Base-by-base conservation (phyloP, 2,888 invertebrate species). In the Netelia melanura region DNA sequence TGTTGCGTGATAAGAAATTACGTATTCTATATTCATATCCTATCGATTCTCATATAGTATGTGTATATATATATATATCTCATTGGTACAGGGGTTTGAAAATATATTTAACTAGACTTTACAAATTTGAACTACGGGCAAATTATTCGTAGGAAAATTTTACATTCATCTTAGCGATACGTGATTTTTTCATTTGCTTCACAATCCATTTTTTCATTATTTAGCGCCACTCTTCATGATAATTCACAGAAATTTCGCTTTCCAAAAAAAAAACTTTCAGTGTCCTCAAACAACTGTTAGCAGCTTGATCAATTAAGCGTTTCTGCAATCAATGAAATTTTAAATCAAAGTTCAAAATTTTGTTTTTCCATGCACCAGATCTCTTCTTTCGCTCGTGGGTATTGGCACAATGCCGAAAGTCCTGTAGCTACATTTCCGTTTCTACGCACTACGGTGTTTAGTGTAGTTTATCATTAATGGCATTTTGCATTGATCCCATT, bases 31-130 rank as follows among this genome's bases (percentile, higher is more conserved):
- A 48, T 48, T 48, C 10, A 48, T 10, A 48, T 14, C 0, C 3
- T 14, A 48, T 48, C 14, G 14, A 14, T 48, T 8, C 3, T 14
- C 48, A 48, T 48, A 14, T 48, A 14, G 10, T 48, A 48, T 3
- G 14, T 48, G 14, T 21, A 21, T 56, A 56, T 21, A 21, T 21
- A 21, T 56, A 56, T 10, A 68, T 14, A 25, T 68, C 25, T n/a
- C 52, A 11, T 68, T 52, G 25, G 43, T 68, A 30, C 58, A 30
- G 58, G 48, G 62, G 54, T 75, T 75, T 64, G 30, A 64, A 75
- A 65, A 75, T 52, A 75, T 64, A 70, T 70, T 65, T 70, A 70
- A 48, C 68, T 52, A 52, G 52, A 70, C n/a, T 70, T 70, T 70
- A 70, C 70, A 70, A 30, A 58, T 9, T 62, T 67, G 21, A 54